Evolutionary conservation across 2,888 invertebrate genomes (phyloP).

Genomic region (Catotricha subobsoleta): DNA sequence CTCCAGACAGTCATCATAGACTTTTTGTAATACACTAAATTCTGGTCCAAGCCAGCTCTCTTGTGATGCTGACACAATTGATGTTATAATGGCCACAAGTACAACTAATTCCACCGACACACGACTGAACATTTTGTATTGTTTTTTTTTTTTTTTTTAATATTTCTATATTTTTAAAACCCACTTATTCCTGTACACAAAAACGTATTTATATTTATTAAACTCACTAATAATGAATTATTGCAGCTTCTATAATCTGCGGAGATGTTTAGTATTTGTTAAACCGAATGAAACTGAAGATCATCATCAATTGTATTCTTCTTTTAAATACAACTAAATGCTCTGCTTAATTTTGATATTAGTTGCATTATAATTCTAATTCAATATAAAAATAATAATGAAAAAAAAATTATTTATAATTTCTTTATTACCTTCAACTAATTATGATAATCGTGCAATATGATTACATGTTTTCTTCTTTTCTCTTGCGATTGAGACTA

Average conservation of each 20-base stretch:
- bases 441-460: no score
- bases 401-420: no score
- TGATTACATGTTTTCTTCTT: neutral
- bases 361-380: no score
- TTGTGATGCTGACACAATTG: constrained; percentile 6
- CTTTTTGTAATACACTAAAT: constrained; percentile 37
- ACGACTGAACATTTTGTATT: constrained; percentile 4
- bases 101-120: constrained; percentile 6
- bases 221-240: no score
- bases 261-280: constrained; percentile 5
- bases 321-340: constrained; percentile 15
- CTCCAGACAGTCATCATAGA: constrained; percentile 43
- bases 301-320: constrained; percentile 1
- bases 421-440: no score
- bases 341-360: constrained; percentile 13
- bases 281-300: constrained; percentile 9
- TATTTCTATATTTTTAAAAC: no score
- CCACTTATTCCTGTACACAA: no score
- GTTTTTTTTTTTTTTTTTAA: no score
- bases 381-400: no score
- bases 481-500: neutral
- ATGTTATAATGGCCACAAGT: constrained; percentile 10
- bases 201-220: no score
- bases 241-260: no score
- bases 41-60: constrained; percentile 35